Evolutionary conservation across 2,113 vertebrate genomes (phyloP).

Genomic region (Lanius ludovicianus): DNA sequence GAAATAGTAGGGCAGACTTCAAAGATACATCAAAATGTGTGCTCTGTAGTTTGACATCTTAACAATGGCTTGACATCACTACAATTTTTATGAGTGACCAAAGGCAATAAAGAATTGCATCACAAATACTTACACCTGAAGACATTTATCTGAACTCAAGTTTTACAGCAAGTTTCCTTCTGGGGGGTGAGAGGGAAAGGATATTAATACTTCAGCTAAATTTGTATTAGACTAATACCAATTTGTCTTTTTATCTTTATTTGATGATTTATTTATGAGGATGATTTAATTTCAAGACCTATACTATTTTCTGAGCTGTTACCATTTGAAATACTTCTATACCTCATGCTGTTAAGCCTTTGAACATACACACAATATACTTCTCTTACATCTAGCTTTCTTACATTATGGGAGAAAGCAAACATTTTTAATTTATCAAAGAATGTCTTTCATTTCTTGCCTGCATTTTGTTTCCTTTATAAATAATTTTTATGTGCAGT

Average conservation of each 20-base stretch:
- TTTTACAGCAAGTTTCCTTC: neutral
- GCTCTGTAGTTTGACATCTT: neutral
- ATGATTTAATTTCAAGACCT: constrained; percentile 45
- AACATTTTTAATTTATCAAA: constrained; percentile 72
- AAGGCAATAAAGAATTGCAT: neutral
- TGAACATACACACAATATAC: constrained; percentile 51
- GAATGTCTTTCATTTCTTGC: constrained; percentile 52
- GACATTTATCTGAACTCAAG: neutral
- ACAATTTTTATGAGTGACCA: neutral
- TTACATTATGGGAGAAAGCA: constrained; percentile 28
- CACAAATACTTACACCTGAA: neutral
- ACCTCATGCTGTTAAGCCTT: constrained; percentile 55
- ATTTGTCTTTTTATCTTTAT: constrained; percentile 62
- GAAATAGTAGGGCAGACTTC: neutral
- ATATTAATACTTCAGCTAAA: constrained; percentile 30
- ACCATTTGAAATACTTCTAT: constrained; percentile 52
- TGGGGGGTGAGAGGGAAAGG: neutral
- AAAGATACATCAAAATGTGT: neutral
- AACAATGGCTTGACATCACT: neutral
- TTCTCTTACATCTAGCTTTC: constrained; percentile 48
- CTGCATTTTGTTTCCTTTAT: constrained; percentile 66
- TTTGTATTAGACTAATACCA: constrained; percentile 55
- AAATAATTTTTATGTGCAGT: constrained; percentile 56
- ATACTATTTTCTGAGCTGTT: constrained; percentile 58
- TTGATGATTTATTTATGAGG: constrained; percentile 64